Conservation (phyloP, 2,797 vertebrate species). For the Tenualosa ilisha region DNA sequence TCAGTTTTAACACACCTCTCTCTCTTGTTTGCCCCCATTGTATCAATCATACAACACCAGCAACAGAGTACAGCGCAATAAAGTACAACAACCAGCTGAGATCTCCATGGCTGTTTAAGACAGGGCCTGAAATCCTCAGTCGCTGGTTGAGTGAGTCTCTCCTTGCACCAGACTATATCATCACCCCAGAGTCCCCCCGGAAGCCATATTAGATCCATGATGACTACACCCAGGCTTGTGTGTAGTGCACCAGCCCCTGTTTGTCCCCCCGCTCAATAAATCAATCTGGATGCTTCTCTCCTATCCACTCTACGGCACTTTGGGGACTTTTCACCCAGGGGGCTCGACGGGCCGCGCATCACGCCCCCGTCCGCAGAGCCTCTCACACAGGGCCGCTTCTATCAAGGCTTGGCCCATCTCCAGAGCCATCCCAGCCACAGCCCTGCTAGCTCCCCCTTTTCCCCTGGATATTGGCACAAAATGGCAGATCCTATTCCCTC, state of each 20-base stretch:
- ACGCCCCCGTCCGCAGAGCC: not conserved
- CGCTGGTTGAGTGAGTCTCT: not conserved
- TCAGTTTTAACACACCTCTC: not conserved
- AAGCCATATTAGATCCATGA: not conserved
- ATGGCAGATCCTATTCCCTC: constrained; percentile 20
- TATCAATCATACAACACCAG: not conserved
- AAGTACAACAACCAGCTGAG: not conserved
- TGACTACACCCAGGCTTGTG: not conserved
- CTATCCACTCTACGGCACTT: not conserved
- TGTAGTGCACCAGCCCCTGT: not conserved
- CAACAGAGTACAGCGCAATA: too few relatives aligned
- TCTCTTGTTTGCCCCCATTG: not conserved
- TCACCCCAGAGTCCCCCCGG: not conserved
- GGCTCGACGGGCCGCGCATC: not conserved
- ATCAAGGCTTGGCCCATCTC: not conserved
- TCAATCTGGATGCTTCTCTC: not conserved
- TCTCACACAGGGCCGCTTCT: not conserved
- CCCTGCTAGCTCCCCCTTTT: not conserved
- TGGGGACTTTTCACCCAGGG: constrained; percentile 11
- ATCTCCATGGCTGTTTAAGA: not conserved
- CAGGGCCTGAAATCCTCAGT: too few relatives aligned
- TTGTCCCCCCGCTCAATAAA: not conserved
- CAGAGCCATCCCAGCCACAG: not conserved
- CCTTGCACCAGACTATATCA: not conserved
- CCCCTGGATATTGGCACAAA: constrained; percentile 22